Conservation (phyloP, 23 tunicate species). For the Trididemnum nubilum region DNA sequence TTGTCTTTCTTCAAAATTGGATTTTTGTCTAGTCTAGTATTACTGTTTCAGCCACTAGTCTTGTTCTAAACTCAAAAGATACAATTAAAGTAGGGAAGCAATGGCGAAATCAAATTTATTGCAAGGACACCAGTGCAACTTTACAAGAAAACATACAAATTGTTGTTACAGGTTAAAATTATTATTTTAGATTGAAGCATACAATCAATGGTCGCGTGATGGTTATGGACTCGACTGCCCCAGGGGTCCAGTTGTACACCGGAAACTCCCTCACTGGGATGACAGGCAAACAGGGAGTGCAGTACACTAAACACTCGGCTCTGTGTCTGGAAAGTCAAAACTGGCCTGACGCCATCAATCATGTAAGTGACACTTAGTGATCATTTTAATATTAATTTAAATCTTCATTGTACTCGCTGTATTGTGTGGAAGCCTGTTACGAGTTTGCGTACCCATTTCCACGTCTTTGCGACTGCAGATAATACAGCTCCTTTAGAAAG, state of each 20-base stretch:
- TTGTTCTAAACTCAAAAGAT: too few relatives aligned
- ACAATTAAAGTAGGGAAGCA: too few relatives aligned
- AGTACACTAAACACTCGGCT: slow-evolving; percentile 75
- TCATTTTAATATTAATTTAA: too few relatives aligned
- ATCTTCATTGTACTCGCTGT: too few relatives aligned
- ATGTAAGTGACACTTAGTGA: slow-evolving; percentile 50
- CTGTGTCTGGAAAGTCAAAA: slow-evolving; percentile 95
- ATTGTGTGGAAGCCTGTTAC: too few relatives aligned
- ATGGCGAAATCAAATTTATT: too few relatives aligned
- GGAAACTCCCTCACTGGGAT: slow-evolving; percentile 74
- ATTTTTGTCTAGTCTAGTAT: too few relatives aligned
- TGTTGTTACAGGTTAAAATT: too few relatives aligned
- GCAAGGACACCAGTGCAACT: too few relatives aligned
- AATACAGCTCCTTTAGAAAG: not conserved
- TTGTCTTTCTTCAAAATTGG: too few relatives aligned
- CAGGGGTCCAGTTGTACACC: slow-evolving; percentile 94
- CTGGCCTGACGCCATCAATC: slow-evolving; percentile 89
- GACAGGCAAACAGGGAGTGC: slow-evolving; percentile 57
- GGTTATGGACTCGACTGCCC: slow-evolving; percentile 73
- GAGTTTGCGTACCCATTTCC: not conserved
- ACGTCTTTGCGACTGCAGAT: not conserved
- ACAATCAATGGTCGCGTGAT: slow-evolving; percentile 68
- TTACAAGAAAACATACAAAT: too few relatives aligned
- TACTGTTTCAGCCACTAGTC: too few relatives aligned
- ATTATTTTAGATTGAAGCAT: slow-evolving; percentile 31